Evolutionary conservation across 1,140 invertebrate species (phyloP).

Genomic region (Akabosia matsudoensis): DNA sequence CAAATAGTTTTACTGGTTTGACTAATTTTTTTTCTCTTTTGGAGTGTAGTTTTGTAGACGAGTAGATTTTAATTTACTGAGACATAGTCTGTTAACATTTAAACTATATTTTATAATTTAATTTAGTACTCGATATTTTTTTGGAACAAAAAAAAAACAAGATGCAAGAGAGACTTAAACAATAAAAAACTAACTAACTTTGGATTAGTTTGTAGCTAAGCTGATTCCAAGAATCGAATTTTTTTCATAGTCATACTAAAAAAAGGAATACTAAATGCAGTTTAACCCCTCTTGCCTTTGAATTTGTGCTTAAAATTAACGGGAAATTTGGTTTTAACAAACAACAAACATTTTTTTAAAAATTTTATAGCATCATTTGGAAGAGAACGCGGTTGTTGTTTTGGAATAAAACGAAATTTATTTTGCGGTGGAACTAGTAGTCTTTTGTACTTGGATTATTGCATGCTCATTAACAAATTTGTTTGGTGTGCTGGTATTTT

Average conservation of each 20-base stretch:
- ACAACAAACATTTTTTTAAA: background rate
- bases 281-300: too few relatives aligned
- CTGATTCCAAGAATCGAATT: background rate
- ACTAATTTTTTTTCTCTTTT: background rate
- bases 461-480: background rate
- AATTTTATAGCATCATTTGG: background rate
- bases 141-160: background rate
- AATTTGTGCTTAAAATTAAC: too few relatives aligned
- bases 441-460: too few relatives aligned
- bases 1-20: background rate
- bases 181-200: background rate
- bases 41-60: too few relatives aligned
- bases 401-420: background rate
- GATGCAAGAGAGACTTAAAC: background rate
- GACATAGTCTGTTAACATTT: background rate
- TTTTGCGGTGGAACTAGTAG: too few relatives aligned
- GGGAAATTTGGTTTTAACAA: background rate
- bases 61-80: background rate
- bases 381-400: background rate
- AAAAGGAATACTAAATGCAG: background rate
- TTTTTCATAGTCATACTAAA: background rate
- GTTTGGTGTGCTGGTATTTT: background rate
- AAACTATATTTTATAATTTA: background rate
- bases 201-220: background rate
- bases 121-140: background rate